phyloP scores from a whole-genome alignment of 2,797 vertebrate genomes.

The Pantherophis alleghaniensis region DNA sequence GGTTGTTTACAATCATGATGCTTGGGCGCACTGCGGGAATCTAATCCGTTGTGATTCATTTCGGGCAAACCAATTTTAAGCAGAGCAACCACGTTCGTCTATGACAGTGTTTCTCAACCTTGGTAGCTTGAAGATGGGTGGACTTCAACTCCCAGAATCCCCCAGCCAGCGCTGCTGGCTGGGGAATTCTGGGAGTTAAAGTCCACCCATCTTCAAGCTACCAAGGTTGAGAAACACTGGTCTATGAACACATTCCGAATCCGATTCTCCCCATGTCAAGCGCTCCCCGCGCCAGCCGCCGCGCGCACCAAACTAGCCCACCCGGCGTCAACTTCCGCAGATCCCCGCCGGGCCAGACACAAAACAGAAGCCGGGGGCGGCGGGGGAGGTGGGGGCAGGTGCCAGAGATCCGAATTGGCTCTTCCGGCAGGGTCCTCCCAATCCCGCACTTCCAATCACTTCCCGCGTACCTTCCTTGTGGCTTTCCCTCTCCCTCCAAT shows the following conservation, averaged over 20 bases:
- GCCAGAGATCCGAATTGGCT: neutral
- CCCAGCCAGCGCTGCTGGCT: too few species aligned
- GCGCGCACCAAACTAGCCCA: neutral
- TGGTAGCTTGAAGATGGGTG: too few species aligned
- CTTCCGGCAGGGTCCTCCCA: neutral
- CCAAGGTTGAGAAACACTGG: too few species aligned
- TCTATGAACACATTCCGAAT: neutral
- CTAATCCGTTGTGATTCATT: neutral
- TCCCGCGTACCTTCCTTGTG: too few species aligned
- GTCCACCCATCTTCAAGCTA: too few species aligned
- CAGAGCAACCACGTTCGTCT: neutral
- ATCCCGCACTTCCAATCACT: neutral
- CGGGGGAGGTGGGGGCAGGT: fast-evolving
- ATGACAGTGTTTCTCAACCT: neutral
- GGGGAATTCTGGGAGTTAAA: too few species aligned
- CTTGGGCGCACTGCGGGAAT: neutral
- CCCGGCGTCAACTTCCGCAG: neutral
- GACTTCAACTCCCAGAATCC: too few species aligned
- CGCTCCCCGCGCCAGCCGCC: neutral
- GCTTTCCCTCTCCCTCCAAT: neutral
- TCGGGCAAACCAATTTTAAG: neutral
- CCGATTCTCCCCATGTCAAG: too few species aligned
- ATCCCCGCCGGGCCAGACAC: neutral
- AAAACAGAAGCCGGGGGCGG: neutral
- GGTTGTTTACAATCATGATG: neutral